phyloP scores from a whole-genome alignment of 2,888 invertebrate species.

The Drosophila parthenogenetica region DNA sequence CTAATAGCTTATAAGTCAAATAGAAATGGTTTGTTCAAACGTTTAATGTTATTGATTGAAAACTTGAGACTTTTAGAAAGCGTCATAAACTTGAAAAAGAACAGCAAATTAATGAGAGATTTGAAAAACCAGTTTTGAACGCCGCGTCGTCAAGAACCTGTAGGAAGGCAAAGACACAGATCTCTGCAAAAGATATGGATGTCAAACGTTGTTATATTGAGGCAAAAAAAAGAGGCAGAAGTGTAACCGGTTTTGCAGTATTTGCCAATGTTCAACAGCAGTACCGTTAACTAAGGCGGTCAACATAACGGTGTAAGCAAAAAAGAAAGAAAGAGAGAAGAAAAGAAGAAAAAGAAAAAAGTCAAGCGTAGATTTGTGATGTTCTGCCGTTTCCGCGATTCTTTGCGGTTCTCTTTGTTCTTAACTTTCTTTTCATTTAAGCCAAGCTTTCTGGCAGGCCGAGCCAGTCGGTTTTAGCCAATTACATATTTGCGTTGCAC shows the following conservation, averaged over 20 bases:
- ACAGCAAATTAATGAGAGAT: slow-evolving; percentile 3
- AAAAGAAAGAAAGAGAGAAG: no score
- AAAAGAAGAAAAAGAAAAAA: neutral
- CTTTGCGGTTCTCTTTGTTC: slow-evolving; percentile 36
- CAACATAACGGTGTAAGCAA: slow-evolving; percentile 71
- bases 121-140: slow-evolving; percentile 40
- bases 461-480: slow-evolving; percentile 36
- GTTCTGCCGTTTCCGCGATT: slow-evolving; percentile 24
- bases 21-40: neutral
- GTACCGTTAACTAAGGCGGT: slow-evolving; percentile 73
- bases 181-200: slow-evolving; percentile 48
- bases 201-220: slow-evolving; percentile 42
- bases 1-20: slow-evolving; percentile 33
- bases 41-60: neutral
- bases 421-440: slow-evolving; percentile 60
- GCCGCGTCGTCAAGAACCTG: slow-evolving; percentile 24
- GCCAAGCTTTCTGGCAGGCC: slow-evolving; percentile 23
- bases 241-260: slow-evolving; percentile 42
- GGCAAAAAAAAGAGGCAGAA: slow-evolving; percentile 16
- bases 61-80: slow-evolving; percentile 21
- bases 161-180: slow-evolving; percentile 37
- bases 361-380: slow-evolving; percentile 18
- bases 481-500: slow-evolving; percentile 49
- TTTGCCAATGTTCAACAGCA: slow-evolving; percentile 34
- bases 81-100: neutral